phyloP scores from a whole-genome alignment of 2,888 invertebrate genomes.

The Leucophenga montana region DNA sequence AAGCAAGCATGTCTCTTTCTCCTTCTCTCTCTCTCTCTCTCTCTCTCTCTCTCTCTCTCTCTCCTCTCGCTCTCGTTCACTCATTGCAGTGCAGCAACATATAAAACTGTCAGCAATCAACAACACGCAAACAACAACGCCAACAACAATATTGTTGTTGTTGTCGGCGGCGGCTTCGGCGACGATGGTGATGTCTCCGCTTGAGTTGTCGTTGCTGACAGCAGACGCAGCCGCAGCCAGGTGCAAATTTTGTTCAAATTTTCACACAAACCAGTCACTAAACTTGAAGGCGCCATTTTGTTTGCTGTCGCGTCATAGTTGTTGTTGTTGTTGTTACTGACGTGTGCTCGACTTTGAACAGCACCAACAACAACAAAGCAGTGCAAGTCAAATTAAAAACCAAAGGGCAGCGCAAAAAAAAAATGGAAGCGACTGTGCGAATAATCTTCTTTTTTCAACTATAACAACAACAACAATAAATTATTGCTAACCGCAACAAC shows the following conservation, averaged over 20 bases:
- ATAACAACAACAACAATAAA: slow-evolving; percentile 29
- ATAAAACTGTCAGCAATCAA: neutral
- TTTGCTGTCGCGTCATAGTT: neutral
- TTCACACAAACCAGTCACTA: neutral
- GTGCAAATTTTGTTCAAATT: neutral
- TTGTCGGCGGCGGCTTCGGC: too few species aligned
- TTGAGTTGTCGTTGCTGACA: too few species aligned
- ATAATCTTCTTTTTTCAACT: slow-evolving; percentile 34
- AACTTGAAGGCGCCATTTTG: neutral
- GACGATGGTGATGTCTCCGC: too few species aligned
- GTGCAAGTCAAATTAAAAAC: slow-evolving; percentile 37
- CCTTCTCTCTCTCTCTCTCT: neutral
- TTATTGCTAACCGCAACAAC: slow-evolving; percentile 20
- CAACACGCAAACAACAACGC: neutral
- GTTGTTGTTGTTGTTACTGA: neutral
- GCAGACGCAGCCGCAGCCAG: too few species aligned
- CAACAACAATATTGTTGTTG: too few species aligned
- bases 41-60: neutral
- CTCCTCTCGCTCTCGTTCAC: neutral
- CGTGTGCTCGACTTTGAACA: neutral
- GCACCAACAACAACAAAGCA: slow-evolving; percentile 27
- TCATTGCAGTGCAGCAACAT: neutral
- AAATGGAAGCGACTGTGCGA: slow-evolving; percentile 16
- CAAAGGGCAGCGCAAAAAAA: slow-evolving; percentile 12
- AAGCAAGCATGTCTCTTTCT: neutral